These are phyloP conservation scores for Hanleya hanleyi DNA, from an alignment of 2,888 invertebrate genomes.

Conservation along the genomic window DNA sequence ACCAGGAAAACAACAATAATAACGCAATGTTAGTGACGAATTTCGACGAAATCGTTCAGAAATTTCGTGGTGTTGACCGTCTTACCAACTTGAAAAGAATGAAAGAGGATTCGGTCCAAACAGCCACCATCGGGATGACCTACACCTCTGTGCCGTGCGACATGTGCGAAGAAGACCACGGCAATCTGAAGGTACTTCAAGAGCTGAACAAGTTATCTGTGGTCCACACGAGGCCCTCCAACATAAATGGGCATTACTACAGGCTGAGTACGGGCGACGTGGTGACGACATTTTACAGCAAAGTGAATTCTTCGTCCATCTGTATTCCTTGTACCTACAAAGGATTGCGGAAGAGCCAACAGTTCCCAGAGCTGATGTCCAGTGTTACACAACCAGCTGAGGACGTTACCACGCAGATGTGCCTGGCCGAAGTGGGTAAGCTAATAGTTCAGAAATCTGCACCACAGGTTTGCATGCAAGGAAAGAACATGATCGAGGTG, in stretches of 20 bases:
- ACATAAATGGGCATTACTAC: slow-evolving; percentile 53
- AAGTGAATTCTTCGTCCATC: slow-evolving; percentile 62
- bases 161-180: slow-evolving; percentile 60
- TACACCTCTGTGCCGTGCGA: slow-evolving; percentile 61
- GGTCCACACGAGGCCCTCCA: slow-evolving; percentile 49
- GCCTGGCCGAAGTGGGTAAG: slow-evolving; percentile 50
- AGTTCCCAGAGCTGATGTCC: slow-evolving; percentile 47
- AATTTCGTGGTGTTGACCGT: slow-evolving; percentile 54
- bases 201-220: slow-evolving; percentile 59
- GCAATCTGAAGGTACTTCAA: slow-evolving; percentile 63
- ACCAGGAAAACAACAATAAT: slow-evolving; percentile 16
- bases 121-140: slow-evolving; percentile 61
- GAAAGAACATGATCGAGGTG: slow-evolving; percentile 66
- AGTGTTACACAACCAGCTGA: slow-evolving; percentile 44
- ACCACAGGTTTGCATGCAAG: slow-evolving; percentile 58
- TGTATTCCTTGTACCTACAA: slow-evolving; percentile 65
- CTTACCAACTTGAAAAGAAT: slow-evolving; percentile 40
- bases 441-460: slow-evolving; percentile 59
- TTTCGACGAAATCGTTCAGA: slow-evolving; percentile 61
- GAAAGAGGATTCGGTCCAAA: slow-evolving; percentile 58
- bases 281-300: slow-evolving; percentile 63
- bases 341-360: slow-evolving; percentile 51
- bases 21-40: slow-evolving; percentile 59
- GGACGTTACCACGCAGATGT: slow-evolving; percentile 46
- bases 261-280: slow-evolving; percentile 54